phyloP scores from a whole-genome alignment of 2,113 vertebrate species.

The Paramisgurnus dabryanus region DNA sequence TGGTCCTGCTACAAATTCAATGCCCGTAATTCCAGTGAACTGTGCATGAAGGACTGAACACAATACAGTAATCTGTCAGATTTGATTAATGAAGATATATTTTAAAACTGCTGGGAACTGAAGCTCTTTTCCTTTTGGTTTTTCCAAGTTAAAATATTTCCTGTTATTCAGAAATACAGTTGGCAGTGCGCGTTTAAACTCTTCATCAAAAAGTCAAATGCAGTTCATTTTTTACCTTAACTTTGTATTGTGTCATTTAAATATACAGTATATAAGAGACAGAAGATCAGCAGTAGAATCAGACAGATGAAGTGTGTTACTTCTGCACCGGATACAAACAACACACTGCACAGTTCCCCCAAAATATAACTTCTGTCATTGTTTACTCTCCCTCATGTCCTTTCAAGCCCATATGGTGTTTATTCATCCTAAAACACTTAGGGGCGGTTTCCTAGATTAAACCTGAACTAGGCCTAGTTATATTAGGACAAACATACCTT shows the following conservation, averaged over 20 bases:
- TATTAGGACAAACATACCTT: no score
- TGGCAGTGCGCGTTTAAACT: conserved; percentile 49
- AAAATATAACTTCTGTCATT: no score
- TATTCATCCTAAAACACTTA: no score
- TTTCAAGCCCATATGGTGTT: no score
- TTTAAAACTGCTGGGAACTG: not conserved
- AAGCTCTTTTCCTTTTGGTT: conserved; percentile 29
- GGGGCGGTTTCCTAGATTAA: no score
- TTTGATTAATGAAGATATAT: not conserved
- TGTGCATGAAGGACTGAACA: not conserved
- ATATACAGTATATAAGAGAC: conserved; percentile 15
- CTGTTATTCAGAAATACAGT: conserved; percentile 38
- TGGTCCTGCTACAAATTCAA: conserved; percentile 13
- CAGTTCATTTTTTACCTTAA: conserved; percentile 23
- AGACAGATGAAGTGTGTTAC: not conserved
- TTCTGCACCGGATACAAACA: not conserved
- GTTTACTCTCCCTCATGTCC: no score
- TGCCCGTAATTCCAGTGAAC: not conserved
- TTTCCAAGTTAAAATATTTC: conserved; percentile 24
- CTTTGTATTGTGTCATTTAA: conserved; percentile 25
- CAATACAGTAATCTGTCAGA: not conserved
- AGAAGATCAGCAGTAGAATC: not conserved
- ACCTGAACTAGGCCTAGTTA: no score
- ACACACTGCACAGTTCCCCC: not conserved
- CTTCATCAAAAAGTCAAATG: conserved; percentile 18